Conservation (phyloP, 2,113 vertebrate genomes). For the Otolemur garnettii region DNA sequence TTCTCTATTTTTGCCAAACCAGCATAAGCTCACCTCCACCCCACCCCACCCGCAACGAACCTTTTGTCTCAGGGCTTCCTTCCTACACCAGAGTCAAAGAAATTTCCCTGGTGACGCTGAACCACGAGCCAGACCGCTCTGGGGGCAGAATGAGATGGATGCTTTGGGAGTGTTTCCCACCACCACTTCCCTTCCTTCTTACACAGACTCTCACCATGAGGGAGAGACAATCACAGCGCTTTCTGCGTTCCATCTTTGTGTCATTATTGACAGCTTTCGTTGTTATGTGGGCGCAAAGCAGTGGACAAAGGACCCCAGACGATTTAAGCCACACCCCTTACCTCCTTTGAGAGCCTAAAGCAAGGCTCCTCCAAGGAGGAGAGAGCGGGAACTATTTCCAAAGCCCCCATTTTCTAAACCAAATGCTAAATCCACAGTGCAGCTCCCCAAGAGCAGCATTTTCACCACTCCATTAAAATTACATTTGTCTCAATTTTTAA, state of each 20-base stretch:
- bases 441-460: neutral
- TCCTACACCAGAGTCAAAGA: slow-evolving; percentile 2
- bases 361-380: neutral
- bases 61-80: slow-evolving; percentile 70
- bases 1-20: slow-evolving; percentile 52
- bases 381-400: neutral
- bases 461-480: neutral
- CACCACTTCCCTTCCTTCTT: neutral
- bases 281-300: neutral
- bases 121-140: slow-evolving; percentile 7
- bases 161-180: slow-evolving; percentile 13
- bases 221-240: neutral
- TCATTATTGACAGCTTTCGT: neutral
- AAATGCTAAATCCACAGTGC: neutral
- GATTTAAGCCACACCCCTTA: slow-evolving; percentile 51
- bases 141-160: neutral
- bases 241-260: neutral
- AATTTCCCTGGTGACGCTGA: slow-evolving; percentile 59
- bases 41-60: neutral
- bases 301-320: slow-evolving; percentile 67
- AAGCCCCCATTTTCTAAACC: slow-evolving; percentile 28
- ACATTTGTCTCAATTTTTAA: neutral
- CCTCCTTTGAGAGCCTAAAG: neutral
- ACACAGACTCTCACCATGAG: neutral
- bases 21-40: slow-evolving; percentile 53